These are phyloP conservation scores for Antitype chi DNA, from an alignment of 2,888 invertebrate genomes.

Conservation along the genomic window DNA sequence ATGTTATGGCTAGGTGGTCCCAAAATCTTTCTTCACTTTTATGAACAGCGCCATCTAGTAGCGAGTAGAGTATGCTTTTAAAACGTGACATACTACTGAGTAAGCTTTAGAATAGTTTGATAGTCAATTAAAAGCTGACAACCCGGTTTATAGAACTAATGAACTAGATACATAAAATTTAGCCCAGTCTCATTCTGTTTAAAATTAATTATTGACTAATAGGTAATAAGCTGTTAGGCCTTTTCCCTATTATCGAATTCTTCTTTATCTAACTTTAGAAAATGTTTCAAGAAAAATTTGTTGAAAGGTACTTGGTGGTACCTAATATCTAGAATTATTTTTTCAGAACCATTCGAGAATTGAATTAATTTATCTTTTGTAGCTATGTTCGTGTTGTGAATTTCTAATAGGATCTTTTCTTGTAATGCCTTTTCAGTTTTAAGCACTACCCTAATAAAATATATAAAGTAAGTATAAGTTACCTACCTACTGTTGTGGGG, in stretches of 20 bases:
- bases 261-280: background rate
- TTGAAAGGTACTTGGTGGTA: background rate
- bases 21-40: background rate
- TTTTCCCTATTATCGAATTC: background rate
- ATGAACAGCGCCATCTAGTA: slow-evolving; percentile 50
- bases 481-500: no score
- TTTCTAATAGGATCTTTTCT: background rate
- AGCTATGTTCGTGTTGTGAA: slow-evolving; percentile 5
- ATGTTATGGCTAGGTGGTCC: no score
- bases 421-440: background rate
- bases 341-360: background rate
- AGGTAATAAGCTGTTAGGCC: background rate
- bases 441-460: no score
- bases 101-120: background rate
- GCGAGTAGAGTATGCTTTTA: slow-evolving; percentile 23
- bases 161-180: slow-evolving; percentile 14
- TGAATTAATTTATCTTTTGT: background rate
- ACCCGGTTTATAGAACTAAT: background rate
- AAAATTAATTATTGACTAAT: background rate
- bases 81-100: background rate
- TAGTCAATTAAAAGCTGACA: slow-evolving; percentile 13
- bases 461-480: no score
- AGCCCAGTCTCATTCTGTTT: background rate
- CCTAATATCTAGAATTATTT: background rate
- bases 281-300: background rate